Base-by-base conservation (phyloP, 2,888 invertebrate genomes). In the Acleris emargana region DNA sequence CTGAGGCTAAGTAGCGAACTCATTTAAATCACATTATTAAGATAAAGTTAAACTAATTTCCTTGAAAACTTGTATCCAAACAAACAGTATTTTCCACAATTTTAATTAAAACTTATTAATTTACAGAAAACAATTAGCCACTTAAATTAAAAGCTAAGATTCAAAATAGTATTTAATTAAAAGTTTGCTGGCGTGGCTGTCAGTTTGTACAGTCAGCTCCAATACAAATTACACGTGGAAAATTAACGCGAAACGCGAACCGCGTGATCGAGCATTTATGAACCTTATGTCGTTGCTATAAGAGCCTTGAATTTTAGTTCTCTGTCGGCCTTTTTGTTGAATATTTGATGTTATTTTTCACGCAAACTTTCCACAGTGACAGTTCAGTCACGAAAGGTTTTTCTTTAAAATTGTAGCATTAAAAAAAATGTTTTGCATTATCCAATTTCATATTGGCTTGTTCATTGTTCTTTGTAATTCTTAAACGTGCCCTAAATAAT, bases 91-190 rank as follows among this genome's bases (percentile, higher is more conserved):
- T 17, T 17, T 45, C 17, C 45, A 45, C 16, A 7, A 17, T 16
- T n/a, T 45, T n/a, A 16, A 45, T 45, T 45, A 45, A n/a, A 45
- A n/a, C 45, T 45, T 45, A 45, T 45, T 45, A 45, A 43, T 43
- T 45, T 16, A 17, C 45, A 45, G 6, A n/a, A 45, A 45, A 45
- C 45, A 45, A 45, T 45, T 45, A n/a, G 17, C 13, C 16, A 17
- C 45, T 17, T 52, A 17, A 52, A 52, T 52, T n/a, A 51, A 52
- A 52, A n/a, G 20, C 16, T 17, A 52, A 52, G 28, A 28, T 20
- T 52, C 9, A 52, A 52, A 52, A 52, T 52, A 52, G 45, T 45
- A 25, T 52, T 25, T 28, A 28, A 52, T 28, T 52, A 28, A 17
- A 50, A 22, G 22, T 50, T 25, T 16, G 45, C 18, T 53, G 9